Conservation (phyloP, 2,113 vertebrate genomes). For the Dicentrarchus labrax region DNA sequence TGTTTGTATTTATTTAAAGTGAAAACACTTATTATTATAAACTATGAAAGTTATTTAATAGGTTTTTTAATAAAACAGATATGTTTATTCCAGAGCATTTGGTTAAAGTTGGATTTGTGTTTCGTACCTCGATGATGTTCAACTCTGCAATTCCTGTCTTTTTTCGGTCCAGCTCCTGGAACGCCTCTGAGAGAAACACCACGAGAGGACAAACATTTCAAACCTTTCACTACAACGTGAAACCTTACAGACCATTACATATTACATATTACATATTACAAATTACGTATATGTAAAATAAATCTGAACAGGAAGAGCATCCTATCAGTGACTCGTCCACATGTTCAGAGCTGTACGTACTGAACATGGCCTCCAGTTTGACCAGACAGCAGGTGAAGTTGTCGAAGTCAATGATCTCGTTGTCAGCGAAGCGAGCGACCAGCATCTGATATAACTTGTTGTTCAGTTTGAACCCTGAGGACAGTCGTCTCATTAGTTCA, state of each 20-base stretch:
- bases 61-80: too few species aligned
- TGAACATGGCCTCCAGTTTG: conserved; percentile 90
- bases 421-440: conserved; percentile 79
- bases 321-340: too few species aligned
- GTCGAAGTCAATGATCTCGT: conserved; percentile 87
- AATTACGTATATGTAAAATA: too few species aligned
- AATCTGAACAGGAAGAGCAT: too few species aligned
- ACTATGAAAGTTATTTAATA: too few species aligned
- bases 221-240: too few species aligned
- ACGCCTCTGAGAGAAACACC: conserved; percentile 80
- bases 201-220: neutral
- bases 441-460: conserved; percentile 86
- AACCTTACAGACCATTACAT: too few species aligned
- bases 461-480: conserved; percentile 87
- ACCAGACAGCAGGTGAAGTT: conserved; percentile 90
- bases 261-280: too few species aligned
- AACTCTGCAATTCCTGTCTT: conserved; percentile 82
- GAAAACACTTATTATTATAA: too few species aligned
- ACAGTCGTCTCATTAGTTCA: neutral
- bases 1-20: too few species aligned
- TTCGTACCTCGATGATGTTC: conserved; percentile 86
- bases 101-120: too few species aligned
- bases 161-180: conserved; percentile 84
- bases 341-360: conserved; percentile 65
- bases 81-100: rapidly evolving